A percentile compares a stretch with the other conserved stretches of the same genome.
Evolutionary conservation across 2,113 vertebrate genomes (phyloP).

Genomic region (Trogon surrucura): DNA sequence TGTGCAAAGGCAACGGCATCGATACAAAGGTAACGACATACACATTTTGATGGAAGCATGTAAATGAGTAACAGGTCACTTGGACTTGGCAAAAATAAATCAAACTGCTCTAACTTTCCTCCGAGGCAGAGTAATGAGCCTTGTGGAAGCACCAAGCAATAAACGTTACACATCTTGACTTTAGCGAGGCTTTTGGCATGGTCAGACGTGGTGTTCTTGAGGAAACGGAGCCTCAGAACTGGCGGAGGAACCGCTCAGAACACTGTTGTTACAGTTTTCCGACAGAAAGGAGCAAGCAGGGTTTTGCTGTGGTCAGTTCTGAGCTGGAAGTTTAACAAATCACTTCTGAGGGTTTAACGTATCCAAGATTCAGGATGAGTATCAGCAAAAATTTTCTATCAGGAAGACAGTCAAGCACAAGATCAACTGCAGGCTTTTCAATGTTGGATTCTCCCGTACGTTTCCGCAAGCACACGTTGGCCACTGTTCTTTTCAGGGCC

Average conservation of each 20-base stretch:
- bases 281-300: not conserved
- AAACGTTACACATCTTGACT: not conserved
- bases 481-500: not conserved
- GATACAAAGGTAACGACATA: accelerated
- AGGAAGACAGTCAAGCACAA: not conserved
- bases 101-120: not conserved
- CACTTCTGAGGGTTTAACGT: not conserved
- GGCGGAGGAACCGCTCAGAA: not conserved
- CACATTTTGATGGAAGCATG: not conserved
- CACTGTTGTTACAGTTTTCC: not conserved
- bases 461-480: not conserved
- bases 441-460: not conserved
- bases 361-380: not conserved
- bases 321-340: not conserved
- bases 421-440: not conserved
- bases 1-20: not conserved
- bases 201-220: accelerated
- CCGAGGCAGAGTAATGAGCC: not conserved
- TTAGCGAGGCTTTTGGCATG: not conserved
- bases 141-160: not conserved
- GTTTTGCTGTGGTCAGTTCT: not conserved
- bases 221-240: not conserved
- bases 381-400: not conserved
- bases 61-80: not conserved
- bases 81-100: not conserved